Base-by-base conservation (phyloP, 2,113 vertebrate species). In the Rhynchomys soricoides region DNA sequence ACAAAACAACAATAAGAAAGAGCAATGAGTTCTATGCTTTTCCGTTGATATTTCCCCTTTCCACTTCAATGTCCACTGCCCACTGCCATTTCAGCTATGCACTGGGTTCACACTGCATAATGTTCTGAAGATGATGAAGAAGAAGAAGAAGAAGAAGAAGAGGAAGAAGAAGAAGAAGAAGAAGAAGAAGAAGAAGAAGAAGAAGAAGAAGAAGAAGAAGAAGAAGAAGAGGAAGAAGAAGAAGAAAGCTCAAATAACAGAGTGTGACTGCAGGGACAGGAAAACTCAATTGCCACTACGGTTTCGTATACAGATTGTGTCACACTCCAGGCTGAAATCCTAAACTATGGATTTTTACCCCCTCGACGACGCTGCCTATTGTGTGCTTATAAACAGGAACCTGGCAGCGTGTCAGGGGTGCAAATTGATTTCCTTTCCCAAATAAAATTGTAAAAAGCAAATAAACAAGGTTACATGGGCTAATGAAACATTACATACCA, bases 361-460 rank as follows among this genome's bases (percentile, higher is more conserved):
- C 97, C 97, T 98, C 97, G 97, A 96, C 97, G 96, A 96, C 97
- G 96, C 97, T 98, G 98, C 98, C 98, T 98, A 97, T 98, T 98
- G 98, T 98, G 97, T 96, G 98, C 98, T 98, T 98, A 98, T 98
- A 99, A 99, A 98, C 98, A 99, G 98, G 98, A 98, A 98, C 97
- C 98, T 99, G 98, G 98, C 98, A 98, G 97, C 95, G 97, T 98
- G 98, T 98, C 98, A 98, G 97, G 96, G 98, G 98, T 98, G 98
- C 98, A 98, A 99, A 99, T 98, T 98, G 98, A 98, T 98, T 99
- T 99, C 98, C 98, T 98, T 98, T 98, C 96, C 98, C 98, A 99
- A 99, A 99, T 98, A 98, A 98, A 98, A 98, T 98, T 99, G 98
- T 97, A 97, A 98, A 98, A 98, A 98, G 98, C 98, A 99, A 99